phyloP scores from a whole-genome alignment of 2,888 invertebrate species.

The Emmelina monodactyla region DNA sequence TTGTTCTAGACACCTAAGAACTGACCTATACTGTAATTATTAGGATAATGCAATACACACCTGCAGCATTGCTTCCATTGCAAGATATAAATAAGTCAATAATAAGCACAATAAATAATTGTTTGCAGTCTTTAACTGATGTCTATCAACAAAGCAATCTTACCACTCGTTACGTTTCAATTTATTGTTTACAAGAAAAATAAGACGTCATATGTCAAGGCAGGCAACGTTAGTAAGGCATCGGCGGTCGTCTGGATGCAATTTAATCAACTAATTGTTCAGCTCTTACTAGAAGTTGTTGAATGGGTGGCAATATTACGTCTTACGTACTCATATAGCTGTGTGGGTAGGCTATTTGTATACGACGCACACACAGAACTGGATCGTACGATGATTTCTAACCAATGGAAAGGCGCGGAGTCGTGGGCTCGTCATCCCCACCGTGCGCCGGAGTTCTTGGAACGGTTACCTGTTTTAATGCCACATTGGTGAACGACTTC shows the following conservation, averaged over 20 bases:
- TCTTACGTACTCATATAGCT: slow-evolving; percentile 18
- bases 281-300: slow-evolving; percentile 17
- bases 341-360: too few relatives aligned
- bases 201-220: slow-evolving; percentile 28
- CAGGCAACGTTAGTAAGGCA: slow-evolving; percentile 46
- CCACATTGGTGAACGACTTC: slow-evolving; percentile 31
- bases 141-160: too few relatives aligned
- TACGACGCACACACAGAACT: slow-evolving; percentile 41
- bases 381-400: slow-evolving; percentile 53
- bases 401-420: slow-evolving; percentile 40
- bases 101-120: too few relatives aligned
- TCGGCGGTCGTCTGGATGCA: too few relatives aligned
- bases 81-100: too few relatives aligned
- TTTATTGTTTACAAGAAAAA: background rate
- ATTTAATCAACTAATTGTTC: slow-evolving; percentile 45
- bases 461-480: slow-evolving; percentile 50
- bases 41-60: too few relatives aligned
- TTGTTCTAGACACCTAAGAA: too few relatives aligned
- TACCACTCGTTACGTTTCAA: background rate
- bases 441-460: slow-evolving; percentile 46
- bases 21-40: too few relatives aligned
- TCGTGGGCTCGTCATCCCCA: slow-evolving; percentile 64
- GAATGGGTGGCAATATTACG: background rate
- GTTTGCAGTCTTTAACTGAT: too few relatives aligned
- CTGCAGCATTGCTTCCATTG: too few relatives aligned